Conservation (phyloP, 1,140 invertebrate genomes). For the Megathymus violae region DNA sequence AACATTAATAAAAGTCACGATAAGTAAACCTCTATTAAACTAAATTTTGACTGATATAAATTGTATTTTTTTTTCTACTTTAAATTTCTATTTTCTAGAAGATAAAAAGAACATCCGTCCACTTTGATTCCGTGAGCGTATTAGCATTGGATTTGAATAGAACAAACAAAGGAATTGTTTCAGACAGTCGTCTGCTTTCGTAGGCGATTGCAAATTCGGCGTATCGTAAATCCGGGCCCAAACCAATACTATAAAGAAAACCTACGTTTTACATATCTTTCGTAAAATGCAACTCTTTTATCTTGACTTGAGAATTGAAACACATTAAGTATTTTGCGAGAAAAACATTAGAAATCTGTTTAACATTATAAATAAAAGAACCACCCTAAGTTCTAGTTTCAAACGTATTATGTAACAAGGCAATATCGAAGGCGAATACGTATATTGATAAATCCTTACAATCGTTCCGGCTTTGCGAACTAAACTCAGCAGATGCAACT, state of each 20-base stretch:
- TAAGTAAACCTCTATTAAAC: too few relatives aligned
- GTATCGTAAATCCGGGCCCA: constrained; percentile 3
- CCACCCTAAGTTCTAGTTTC: constrained; percentile 14
- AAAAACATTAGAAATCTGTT: not conserved
- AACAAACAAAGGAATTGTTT: constrained; percentile 82
- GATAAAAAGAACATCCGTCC: constrained; percentile 72
- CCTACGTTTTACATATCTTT: not conserved
- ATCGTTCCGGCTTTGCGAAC: constrained; percentile 69
- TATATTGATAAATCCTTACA: constrained; percentile 74
- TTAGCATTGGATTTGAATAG: constrained; percentile 83
- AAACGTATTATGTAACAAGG: constrained; percentile 33
- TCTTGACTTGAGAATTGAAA: too few relatives aligned
- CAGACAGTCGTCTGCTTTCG: constrained; percentile 78
- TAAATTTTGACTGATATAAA: not conserved
- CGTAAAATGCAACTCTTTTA: not conserved
- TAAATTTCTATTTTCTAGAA: constrained; percentile 65
- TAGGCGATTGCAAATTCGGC: constrained; percentile 64
- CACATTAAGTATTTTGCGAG: too few relatives aligned
- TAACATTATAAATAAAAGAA: constrained; percentile 20
- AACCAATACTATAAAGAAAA: not conserved
- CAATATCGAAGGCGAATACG: constrained; percentile 50
- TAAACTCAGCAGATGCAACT: constrained; percentile 59
- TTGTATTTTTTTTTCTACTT: constrained; percentile 3
- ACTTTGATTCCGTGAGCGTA: constrained; percentile 79
- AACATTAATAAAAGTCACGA: too few relatives aligned